Evolutionary conservation across 1,140 invertebrate genomes (phyloP).

Genomic region (Scaptomyza pallida): DNA sequence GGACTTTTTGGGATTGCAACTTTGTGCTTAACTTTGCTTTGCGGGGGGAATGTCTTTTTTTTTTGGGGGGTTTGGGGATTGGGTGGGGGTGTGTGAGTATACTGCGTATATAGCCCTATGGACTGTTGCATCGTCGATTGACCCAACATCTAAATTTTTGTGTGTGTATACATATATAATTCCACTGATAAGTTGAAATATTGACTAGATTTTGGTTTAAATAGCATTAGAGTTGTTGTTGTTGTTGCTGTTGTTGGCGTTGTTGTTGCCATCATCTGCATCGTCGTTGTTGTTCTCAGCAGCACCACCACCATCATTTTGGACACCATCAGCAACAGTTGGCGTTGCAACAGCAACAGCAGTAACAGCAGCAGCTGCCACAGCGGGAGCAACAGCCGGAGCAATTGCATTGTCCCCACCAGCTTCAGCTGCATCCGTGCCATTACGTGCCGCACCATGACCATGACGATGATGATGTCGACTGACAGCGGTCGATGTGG

Average conservation of each 20-base stretch:
- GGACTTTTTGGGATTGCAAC: neutral
- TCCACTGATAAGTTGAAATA: conserved; percentile 14
- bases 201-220: conserved; percentile 39
- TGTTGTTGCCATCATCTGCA: neutral
- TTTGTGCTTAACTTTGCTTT: neutral
- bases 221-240: conserved; percentile 15
- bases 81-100: neutral
- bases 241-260: neutral
- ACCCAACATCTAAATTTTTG: conserved; percentile 1
- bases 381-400: conserved; percentile 26
- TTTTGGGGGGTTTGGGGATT: no score
- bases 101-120: neutral
- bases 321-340: conserved; percentile 10
- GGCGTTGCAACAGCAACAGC: conserved; percentile 37
- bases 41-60: neutral
- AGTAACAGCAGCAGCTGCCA: conserved; percentile 3
- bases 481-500: neutral
- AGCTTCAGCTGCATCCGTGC: conserved; percentile 4
- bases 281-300: neutral
- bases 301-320: neutral
- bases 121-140: conserved; percentile 5
- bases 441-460: neutral
- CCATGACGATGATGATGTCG: neutral
- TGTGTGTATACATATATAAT: conserved; percentile 1
- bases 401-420: conserved; percentile 2